Evolutionary conservation across 2,888 invertebrate species (phyloP), one percentile per base, ranked within the genome.

Genomic region (Patella depressa): DNA sequence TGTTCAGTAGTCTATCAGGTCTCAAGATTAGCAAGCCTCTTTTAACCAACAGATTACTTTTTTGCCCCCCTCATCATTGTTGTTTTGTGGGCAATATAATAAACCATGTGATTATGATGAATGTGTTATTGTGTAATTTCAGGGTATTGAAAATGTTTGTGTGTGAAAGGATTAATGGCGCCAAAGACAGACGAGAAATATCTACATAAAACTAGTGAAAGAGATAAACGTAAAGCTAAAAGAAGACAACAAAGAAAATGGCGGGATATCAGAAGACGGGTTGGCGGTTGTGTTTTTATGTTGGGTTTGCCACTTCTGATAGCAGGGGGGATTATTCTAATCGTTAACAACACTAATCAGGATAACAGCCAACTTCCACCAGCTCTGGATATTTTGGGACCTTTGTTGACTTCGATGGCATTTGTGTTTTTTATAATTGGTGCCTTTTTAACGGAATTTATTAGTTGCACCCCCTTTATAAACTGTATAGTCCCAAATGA

Each of bases 211-310:
- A 12, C 65, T 9, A 19, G 24, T 19, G 65, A 65, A 24, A 15
- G 73, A 53, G 59, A 73, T 12, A 34, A 53, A 69, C 70, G 75
- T n/a, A 57, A 73, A 54, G 59, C 29, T n/a, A 34, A 54, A 19
- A 45, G 53, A 29, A 69, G 24, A 14, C 29, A 72, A n/a, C 53
- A 45, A 12, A 73, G 53, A 45, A 53, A 45, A 53, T 53, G 75
- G 17, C 70, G 19, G n/a, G 70, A 75, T 53, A 73, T 76, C 65
- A 72, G 73, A 24, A 72, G 69, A 24, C 72, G 76, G n/a, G 3
- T 76, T n/a, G 76, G 76, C 45, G 76, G 72, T 53, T 76, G 76
- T 24, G 73, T 76, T 53, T 76, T 76, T 29, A 53, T 71, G 55
- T 54, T 76, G 24, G 76, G 76, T 15, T 72, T 76, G 5, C 76